These are phyloP conservation scores for Stictonetta naevosa DNA, from an alignment of 2,113 vertebrate species.

Conservation along the genomic window DNA sequence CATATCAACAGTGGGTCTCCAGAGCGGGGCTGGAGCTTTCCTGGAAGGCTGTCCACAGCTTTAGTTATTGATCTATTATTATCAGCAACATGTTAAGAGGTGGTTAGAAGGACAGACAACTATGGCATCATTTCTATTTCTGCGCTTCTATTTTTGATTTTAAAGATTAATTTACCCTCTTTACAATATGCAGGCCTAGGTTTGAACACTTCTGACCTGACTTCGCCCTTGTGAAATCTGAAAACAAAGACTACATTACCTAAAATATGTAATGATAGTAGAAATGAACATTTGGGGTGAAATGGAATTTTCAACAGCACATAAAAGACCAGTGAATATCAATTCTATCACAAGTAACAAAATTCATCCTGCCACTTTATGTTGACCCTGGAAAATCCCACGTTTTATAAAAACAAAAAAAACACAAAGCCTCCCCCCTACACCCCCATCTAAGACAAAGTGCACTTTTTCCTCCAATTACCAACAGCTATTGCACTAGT, in stretches of 20 bases:
- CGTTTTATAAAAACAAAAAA: not conserved
- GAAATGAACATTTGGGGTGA: not conserved
- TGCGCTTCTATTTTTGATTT: conserved; percentile 35
- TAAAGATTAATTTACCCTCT: not conserved
- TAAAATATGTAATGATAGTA: not conserved
- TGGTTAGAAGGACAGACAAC: not conserved
- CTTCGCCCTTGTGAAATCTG: not conserved
- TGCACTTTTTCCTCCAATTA: not conserved
- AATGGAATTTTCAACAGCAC: not conserved
- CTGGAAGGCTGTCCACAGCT: conserved; percentile 19
- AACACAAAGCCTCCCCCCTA: not conserved
- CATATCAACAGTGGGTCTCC: not conserved
- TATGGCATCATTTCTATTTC: conserved; percentile 20
- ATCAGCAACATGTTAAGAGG: not conserved
- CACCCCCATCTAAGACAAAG: not conserved
- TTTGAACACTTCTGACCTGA: not conserved
- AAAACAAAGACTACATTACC: not conserved
- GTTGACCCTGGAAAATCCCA: not conserved
- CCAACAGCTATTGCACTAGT: not conserved
- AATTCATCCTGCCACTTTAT: not conserved
- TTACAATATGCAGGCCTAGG: not conserved
- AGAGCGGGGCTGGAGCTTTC: not conserved
- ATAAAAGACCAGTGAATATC: not conserved
- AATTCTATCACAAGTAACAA: not conserved
- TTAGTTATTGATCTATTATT: conserved; percentile 56